Evolutionary conservation across 2,888 invertebrate genomes (phyloP), one percentile per base, ranked within the genome.

Genomic region (Leucoptera coffeella): DNA sequence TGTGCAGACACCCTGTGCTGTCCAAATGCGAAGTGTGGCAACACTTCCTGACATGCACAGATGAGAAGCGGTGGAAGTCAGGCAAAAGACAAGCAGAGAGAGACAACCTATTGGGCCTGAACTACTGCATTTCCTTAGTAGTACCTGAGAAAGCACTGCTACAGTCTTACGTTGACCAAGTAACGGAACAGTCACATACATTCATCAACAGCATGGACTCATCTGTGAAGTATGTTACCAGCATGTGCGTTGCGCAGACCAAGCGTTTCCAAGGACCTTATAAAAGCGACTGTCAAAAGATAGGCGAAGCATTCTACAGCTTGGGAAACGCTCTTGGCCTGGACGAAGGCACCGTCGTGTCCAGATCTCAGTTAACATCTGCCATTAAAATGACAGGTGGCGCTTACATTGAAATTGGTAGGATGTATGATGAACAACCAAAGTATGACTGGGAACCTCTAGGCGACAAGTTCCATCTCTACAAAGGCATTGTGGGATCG

Each of bases 31-130:
- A 90, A 38, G 96, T 96, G 1, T 96, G 95, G 90, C 82, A 87
- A 47, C 97, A 99, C 55, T 99, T 99, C 55, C 78, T 99, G 26
- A 92, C 92, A 2, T 96, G 96, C 50, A 94, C 91, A 5, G 96
- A 97, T 62, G 96, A 94, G 42, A 95, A 94, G 55, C 81, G 86
- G 39, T 99, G 97, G 97, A 99, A 99, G 64, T 80, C 79, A 25
- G 97, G 97, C 3, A 97, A 97, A 59, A 73, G 97, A 34, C 83
- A 82, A 55, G 96, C 97, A 1, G 97, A 99, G 58, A 87, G 85
- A 44, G 97, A 99, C 55, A 85, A 89, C 41, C 77, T 92, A 34
- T 73, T 88, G 38, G 93, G 93, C 5, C 85, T 89, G 14, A 89
- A 85, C 58, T 93, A 91, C 57, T 95, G 95, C 61, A 78, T 89